phyloP scores from a whole-genome alignment of 1,140 invertebrate genomes.

The Nilaparvata lugens region DNA sequence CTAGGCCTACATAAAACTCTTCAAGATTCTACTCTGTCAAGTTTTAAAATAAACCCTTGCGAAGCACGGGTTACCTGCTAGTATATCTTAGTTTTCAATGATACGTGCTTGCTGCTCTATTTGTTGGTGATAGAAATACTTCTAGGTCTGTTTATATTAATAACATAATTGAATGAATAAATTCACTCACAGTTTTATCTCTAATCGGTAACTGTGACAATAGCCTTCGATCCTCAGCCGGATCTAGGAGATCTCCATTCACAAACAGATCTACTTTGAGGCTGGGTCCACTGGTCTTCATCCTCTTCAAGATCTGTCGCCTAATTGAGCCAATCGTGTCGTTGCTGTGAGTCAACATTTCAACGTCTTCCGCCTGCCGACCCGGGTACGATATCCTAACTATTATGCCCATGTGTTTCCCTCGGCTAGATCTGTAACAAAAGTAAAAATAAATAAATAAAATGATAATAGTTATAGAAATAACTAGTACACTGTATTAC shows the following conservation, averaged over 20 bases:
- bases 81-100: no score
- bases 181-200: constrained; percentile 73
- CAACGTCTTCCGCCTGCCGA: constrained; percentile 83
- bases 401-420: constrained; percentile 78
- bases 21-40: no score
- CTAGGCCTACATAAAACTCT: no score
- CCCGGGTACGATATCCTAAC: constrained; percentile 86
- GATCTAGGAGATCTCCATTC: constrained; percentile 81
- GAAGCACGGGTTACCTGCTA: no score
- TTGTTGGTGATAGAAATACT: neutral
- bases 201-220: constrained; percentile 77
- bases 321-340: constrained; percentile 80
- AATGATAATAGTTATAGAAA: no score
- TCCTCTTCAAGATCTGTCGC: constrained; percentile 59
- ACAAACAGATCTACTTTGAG: constrained; percentile 84
- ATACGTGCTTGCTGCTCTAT: neutral
- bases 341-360: constrained; percentile 87
- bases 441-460: no score
- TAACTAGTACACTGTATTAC: no score
- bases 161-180: neutral
- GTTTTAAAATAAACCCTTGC: no score
- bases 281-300: constrained; percentile 58
- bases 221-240: constrained; percentile 78
- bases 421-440: constrained; percentile 67
- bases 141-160: neutral